These are phyloP conservation scores for Dasyprocta punctata DNA, from an alignment of 2,113 vertebrate species.

Conservation along the genomic window DNA sequence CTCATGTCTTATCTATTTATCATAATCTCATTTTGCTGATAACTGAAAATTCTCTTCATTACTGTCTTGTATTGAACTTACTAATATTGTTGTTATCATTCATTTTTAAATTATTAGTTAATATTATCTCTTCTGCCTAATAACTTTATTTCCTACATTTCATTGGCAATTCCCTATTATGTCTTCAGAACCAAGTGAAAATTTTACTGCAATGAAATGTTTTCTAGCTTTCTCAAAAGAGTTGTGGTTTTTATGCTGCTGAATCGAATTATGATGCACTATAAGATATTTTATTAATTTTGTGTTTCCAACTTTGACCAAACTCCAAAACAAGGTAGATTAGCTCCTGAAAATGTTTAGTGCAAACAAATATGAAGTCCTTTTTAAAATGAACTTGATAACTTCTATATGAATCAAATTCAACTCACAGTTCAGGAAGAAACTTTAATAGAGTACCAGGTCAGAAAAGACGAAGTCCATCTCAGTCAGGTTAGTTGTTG, in stretches of 20 bases:
- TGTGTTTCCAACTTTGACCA: not conserved
- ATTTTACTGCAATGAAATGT: not conserved
- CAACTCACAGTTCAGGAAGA: not conserved
- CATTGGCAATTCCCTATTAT: not conserved
- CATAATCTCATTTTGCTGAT: not conserved
- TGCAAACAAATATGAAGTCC: not conserved
- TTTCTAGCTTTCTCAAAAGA: not conserved
- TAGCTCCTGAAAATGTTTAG: not conserved
- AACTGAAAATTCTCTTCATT: not conserved
- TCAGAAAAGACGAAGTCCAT: not conserved
- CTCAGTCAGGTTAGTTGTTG: not conserved
- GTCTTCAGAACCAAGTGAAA: not conserved
- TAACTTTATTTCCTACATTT: not conserved
- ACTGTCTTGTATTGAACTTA: not conserved
- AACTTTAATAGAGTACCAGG: not conserved
- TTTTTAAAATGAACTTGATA: not conserved
- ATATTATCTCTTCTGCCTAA: not conserved
- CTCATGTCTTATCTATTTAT: not conserved
- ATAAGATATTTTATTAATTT: not conserved
- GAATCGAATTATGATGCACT: not conserved
- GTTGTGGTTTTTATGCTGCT: not conserved
- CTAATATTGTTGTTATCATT: not conserved
- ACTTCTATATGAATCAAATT: not conserved
- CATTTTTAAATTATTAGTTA: not conserved
- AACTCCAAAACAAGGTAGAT: not conserved